Base-by-base conservation (phyloP, 2,888 invertebrate species). In the Lycaena phlaeas region DNA sequence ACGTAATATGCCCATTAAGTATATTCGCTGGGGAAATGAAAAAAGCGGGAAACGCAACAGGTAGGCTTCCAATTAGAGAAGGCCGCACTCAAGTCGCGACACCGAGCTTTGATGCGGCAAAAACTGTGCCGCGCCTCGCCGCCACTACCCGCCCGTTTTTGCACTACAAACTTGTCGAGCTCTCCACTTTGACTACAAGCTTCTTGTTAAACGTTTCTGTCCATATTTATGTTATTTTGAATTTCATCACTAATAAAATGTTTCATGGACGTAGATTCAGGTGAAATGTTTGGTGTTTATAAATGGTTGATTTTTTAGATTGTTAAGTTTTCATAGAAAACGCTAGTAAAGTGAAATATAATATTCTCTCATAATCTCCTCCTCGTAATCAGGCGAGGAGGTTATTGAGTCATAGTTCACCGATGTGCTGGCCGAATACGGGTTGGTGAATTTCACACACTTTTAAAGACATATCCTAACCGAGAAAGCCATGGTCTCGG, bases 31-130 rank as follows among this genome's bases (percentile, higher is more conserved):
- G 53, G 58, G 51, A 59, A 52, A 57, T 61, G 59, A 68, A 72
- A 69, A 62, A 61, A 63, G 65, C 68, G 71, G 70, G 60, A 56
- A 61, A 64, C 64, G 76, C 82, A 84, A 84, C 82, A 82, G 82
- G 82, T 84, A 78, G 75, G 71, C 70, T 65, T 75, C 81, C 84
- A 82, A 82, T 84, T 82, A 84, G 78, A 71, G 74, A 55, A 64
- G 63, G 67, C 64, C 70, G 68, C 63, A 64, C 68, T 72, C 65
- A 68, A 77, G 72, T 61, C 64, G 64, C 74, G 73, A 78, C 79
- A 72, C 66, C 66, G 68, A 64, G 66, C 72, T 74, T 77, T 75
- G 78, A 74, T 68, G 69, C 42, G 46, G 58, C 53, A 54, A 82
- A 82, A 82, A 81, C 79, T 71, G 60, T 56, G 60, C 61, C 64